Evolutionary conservation across 2,113 vertebrate species (phyloP).

Genomic region (Corvus hawaiiensis): DNA sequence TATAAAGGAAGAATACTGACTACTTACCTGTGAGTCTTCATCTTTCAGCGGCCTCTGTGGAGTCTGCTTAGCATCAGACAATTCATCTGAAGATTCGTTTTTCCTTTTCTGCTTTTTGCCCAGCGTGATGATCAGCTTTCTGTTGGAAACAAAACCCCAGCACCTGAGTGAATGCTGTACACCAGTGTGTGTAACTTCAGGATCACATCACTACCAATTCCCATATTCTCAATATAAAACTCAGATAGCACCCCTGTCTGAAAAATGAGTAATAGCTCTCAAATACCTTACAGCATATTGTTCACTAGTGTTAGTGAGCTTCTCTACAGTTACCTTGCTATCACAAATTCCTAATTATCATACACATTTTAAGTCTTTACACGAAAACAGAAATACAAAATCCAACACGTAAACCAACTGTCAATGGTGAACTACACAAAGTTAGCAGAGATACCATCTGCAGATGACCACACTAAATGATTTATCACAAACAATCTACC

Average conservation of each 20-base stretch:
- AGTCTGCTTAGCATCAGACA: constrained; percentile 86
- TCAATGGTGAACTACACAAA: not conserved
- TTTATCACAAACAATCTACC: not conserved
- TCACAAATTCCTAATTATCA: not conserved
- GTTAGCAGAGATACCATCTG: not conserved
- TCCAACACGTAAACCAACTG: not conserved
- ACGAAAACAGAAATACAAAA: not conserved
- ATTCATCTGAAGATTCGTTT: constrained; percentile 90
- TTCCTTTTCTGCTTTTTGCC: constrained; percentile 96
- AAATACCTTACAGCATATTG: not conserved
- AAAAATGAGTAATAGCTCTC: not conserved
- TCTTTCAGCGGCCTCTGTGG: constrained; percentile 79
- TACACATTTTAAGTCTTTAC: not conserved
- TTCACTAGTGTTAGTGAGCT: not conserved
- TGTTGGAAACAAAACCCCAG: constrained; percentile 49
- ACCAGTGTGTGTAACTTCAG: not conserved
- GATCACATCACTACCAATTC: not conserved
- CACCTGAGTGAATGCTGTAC: not conserved
- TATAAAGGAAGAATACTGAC: not conserved
- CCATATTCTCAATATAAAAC: not conserved
- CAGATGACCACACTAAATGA: not conserved
- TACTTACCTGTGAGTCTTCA: constrained; percentile 84
- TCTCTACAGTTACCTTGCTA: not conserved
- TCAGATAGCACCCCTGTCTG: not conserved
- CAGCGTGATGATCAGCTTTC: constrained; percentile 96